Base-by-base conservation (phyloP, 2,113 vertebrate genomes). In the Brachyistius frenatus region DNA sequence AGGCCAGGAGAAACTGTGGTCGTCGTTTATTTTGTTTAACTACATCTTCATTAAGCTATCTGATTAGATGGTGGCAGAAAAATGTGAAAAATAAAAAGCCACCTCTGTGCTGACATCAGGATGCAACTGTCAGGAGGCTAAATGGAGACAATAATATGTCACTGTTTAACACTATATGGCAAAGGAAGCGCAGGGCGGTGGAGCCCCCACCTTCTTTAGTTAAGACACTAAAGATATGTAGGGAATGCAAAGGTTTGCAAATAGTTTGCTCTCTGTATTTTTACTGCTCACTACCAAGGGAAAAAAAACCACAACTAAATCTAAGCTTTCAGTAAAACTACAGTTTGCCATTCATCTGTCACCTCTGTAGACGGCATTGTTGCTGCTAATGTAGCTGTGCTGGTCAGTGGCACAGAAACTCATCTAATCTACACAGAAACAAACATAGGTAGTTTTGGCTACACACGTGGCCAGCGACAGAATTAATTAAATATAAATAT, bases 211-310 rank as follows among this genome's bases (percentile, higher is more conserved):
- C 92, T 95, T 93, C 94, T 95, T 94, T 94, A 89, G 95, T 97
- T 97, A 98, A 99, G 97, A 98, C 97, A 97, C 96, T 96, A 96
- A 96, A 96, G 95, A 94, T 95, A 95, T 90, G 94, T 91, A 94
- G 95, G 96, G 96, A 97, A 98, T 97, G 97, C 96, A 95, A 96
- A 94, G 95, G 95, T 95, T 94, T 93, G 90, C 92, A 85, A 87
- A 90, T 64, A 92, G 93, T 96, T 94, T 94, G 93, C 96, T 95
- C 94, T 96, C 93, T 93, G 91, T 91, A 89, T 80, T 92, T 93
- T 94, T 94, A 78, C 95, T 93, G 94, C 93, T 95, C 90, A 91
- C 91, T 87, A 88, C 92, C 86, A 92, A 94, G 92, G 93, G 55
- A 78, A 82, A 75, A 71, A 37, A 76, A 49, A 64, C 71, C 44